These are phyloP conservation scores for Takifugu bimaculatus DNA, from an alignment of 2,113 vertebrate genomes.

Conservation along the genomic window DNA sequence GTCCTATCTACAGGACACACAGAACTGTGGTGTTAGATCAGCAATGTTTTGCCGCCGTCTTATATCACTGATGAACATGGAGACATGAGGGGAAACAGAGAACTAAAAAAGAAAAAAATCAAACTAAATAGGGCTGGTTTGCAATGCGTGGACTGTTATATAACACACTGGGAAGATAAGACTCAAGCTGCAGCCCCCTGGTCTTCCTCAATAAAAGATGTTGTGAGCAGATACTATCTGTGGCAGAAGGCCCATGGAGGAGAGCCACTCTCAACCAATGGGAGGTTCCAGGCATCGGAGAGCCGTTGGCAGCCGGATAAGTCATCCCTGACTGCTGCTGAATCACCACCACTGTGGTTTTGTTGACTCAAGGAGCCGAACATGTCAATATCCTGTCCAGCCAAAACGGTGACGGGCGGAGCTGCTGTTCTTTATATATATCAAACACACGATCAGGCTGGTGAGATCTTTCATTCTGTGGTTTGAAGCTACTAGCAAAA, in stretches of 20 bases:
- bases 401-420: constrained; percentile 27
- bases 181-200: constrained; percentile 14
- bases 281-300: constrained; percentile 4
- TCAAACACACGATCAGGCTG: too few relatives aligned
- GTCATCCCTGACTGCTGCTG: constrained; percentile 40
- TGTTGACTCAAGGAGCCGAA: constrained; percentile 37
- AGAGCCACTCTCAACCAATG: constrained; percentile 26
- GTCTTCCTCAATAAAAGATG: constrained; percentile 61
- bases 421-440: neutral
- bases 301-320: constrained; percentile 37
- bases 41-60: constrained; percentile 19
- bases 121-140: constrained; percentile 15
- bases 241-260: neutral
- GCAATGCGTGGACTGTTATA: constrained; percentile 26
- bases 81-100: constrained; percentile 35
- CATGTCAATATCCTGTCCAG: constrained; percentile 34
- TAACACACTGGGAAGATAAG: constrained; percentile 63
- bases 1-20: constrained; percentile 53
- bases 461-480: too few relatives aligned
- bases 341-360: constrained; percentile 48
- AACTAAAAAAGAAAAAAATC: constrained; percentile 4
- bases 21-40: constrained; percentile 1
- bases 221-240: constrained; percentile 44
- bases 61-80: constrained; percentile 44
- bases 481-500: too few relatives aligned